Evolutionary conservation across 2,113 vertebrate species (phyloP), one percentile per base, ranked within the genome.

Genomic region (Anthoscopus minutus): DNA sequence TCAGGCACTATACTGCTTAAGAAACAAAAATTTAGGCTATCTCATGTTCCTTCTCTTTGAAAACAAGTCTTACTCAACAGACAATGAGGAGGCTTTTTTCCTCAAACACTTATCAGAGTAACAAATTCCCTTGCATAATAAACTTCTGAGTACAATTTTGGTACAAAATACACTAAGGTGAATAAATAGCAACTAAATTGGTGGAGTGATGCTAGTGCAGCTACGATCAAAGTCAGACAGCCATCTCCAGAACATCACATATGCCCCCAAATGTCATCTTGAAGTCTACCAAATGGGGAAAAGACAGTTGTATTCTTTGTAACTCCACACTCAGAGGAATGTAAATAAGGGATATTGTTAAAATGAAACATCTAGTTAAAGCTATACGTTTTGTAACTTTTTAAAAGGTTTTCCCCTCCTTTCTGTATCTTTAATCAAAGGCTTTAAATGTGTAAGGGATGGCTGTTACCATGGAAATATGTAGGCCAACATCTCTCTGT

Each of bases 391-490:
- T n/a, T 81, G 15, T 81, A 94, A 81, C 3, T 4, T 94, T n/a
- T 90, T 86, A 86, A 90, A 92, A 86, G 60, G n/a, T 51, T 92
- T 51, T 9, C 24, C 51, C 38, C 31, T 54, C 51, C 42, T 67
- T 92, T 88, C 37, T 38, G 5, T 89, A 78, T 74, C 82, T 90
- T 93, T 84, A 94, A 78, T 95, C 80, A 84, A 91, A 94, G 71
- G 86, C 83, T 86, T 70, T 70, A 93, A 93, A 93, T 40, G 72
- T 64, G 38, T 71, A 83, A 54, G 61, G 73, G 80, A 95, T 40
- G 47, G 76, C 56, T 13, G 94, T 96, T 96, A 88, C 88, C 95
- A 95, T 95, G 94, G 96, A 81, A 93, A 95, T 81, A 44, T 1
- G 19, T 56, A 81, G 91, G 65, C 60, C 48, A 62, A 44, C 47